Base-by-base conservation (phyloP, 2,797 vertebrate genomes). In the Enteromius thamalakanensis region DNA sequence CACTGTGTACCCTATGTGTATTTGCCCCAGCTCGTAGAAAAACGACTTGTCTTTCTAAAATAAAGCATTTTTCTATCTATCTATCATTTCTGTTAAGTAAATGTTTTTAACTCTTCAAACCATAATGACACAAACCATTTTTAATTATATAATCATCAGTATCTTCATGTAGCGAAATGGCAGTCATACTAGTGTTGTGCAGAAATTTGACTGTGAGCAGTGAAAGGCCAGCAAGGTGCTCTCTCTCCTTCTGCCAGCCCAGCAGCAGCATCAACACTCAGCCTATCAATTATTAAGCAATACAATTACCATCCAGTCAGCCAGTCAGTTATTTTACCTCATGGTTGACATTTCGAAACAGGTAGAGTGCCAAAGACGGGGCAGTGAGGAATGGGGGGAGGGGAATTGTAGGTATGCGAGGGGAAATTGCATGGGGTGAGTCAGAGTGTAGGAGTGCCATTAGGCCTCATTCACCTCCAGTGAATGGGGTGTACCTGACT, bases 301-400 rank as follows among this genome's bases (percentile, higher is more conserved):
- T 87, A 91, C 89, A 91, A 89, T 90, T 90, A 89, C 88, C 86
- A 87, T 81, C 85, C 86, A 89, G 86, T 88, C 86, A 87, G 86
- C 83, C 85, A 89, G 87, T 85, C 84, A 86, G 86, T 86, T 89
- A 86, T 88, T 88, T 88, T 89, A 88, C 83, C 86, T 88, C 80
- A 85, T 85, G 81, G 86, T 84, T 90, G 87, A 89, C 89, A 92
- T 90, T 90, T 90, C 76, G 72, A 83, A 82, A 87, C 85, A 78
- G 82, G 83, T 86, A 83, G 81, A 81, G 84, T 82, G 79, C 83
- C 85, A 86, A 89, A 81, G 70, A 72, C 82, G 69, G 82, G 84
- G 71, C 60, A 84, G 75, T 17, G 34, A 76, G 82, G 49, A 23
- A 76, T 49, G 51, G 72, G 62, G 65, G 55, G 71, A 53, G n/a